These are phyloP conservation scores for Hoplostethus mediterraneus DNA, from an alignment of 2,797 vertebrate genomes.

Conservation along the genomic window DNA sequence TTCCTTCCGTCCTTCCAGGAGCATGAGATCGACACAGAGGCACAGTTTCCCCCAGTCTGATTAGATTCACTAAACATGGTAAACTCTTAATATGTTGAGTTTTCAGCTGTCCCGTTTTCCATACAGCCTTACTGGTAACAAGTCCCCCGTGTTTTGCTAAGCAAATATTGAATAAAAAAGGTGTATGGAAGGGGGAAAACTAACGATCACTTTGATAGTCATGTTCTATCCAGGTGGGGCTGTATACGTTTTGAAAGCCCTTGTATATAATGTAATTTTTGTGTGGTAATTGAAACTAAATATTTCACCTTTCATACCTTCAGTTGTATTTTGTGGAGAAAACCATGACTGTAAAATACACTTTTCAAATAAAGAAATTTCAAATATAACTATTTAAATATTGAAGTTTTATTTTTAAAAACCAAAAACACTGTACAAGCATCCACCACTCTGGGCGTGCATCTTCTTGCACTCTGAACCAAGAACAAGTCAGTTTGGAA, in stretches of 20 bases:
- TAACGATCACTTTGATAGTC: background rate
- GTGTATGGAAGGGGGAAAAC: background rate
- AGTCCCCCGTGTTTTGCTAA: no score
- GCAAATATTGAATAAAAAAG: no score
- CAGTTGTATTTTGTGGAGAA: background rate
- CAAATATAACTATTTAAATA: constrained; percentile 43
- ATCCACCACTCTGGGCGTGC: background rate
- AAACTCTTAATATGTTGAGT: background rate
- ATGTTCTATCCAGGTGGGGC: background rate
- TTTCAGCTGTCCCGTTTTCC: background rate
- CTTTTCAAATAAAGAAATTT: constrained; percentile 4
- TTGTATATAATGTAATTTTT: background rate
- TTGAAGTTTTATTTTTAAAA: constrained; percentile 12
- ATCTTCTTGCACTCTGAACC: constrained; percentile 1
- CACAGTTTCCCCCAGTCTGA: constrained; percentile 73
- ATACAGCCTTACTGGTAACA: background rate
- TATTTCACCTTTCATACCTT: constrained; percentile 11
- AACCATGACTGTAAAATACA: constrained; percentile 12
- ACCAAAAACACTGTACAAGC: background rate
- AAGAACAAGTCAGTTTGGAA: no score
- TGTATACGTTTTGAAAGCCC: background rate
- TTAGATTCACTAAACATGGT: background rate
- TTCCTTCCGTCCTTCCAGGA: constrained; percentile 80
- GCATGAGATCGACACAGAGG: constrained; percentile 88
- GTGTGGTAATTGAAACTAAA: background rate